phyloP scores from a whole-genome alignment of 2,113 vertebrate species.

The Carollia perspicillata region DNA sequence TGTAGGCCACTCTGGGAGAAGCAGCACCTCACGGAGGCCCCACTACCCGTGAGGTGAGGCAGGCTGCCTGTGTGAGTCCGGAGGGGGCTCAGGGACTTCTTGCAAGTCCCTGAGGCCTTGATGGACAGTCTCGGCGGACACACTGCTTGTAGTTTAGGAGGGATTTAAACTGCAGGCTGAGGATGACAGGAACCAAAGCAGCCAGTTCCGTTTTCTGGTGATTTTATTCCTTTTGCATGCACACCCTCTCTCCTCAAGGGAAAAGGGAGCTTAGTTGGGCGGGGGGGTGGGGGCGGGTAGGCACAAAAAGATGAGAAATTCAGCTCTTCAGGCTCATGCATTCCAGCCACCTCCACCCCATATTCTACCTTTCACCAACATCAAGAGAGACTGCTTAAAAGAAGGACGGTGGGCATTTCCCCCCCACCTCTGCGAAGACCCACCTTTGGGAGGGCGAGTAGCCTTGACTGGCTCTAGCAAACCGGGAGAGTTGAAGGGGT shows the following conservation, averaged over 20 bases:
- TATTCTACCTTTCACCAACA: not conserved
- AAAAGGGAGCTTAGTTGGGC: too few species aligned
- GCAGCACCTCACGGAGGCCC: rapidly evolving
- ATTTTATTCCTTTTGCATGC: not conserved
- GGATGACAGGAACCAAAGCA: not conserved
- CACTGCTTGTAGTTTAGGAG: not conserved
- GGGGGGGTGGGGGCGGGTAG: not conserved
- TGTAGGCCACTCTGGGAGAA: not conserved
- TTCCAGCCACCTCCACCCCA: not conserved
- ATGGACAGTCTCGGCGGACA: not conserved
- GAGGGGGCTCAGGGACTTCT: not conserved
- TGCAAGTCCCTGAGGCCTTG: not conserved
- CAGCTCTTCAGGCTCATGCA: not conserved
- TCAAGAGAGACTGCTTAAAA: not conserved
- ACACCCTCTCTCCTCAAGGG: not conserved
- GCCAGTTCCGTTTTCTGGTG: not conserved
- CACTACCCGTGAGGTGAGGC: not conserved
- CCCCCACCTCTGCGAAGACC: slow-evolving; percentile 60
- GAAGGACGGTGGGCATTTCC: slow-evolving; percentile 1
- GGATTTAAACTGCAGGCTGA: not conserved
- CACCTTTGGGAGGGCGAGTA: slow-evolving; percentile 42
- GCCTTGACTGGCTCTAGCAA: slow-evolving; percentile 65
- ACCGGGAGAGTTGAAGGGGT: slow-evolving; percentile 36
- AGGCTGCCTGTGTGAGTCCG: not conserved
- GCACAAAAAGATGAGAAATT: not conserved